Evolutionary conservation across 1,140 invertebrate genomes (phyloP).

Genomic region (Glomeris maerens): DNA sequence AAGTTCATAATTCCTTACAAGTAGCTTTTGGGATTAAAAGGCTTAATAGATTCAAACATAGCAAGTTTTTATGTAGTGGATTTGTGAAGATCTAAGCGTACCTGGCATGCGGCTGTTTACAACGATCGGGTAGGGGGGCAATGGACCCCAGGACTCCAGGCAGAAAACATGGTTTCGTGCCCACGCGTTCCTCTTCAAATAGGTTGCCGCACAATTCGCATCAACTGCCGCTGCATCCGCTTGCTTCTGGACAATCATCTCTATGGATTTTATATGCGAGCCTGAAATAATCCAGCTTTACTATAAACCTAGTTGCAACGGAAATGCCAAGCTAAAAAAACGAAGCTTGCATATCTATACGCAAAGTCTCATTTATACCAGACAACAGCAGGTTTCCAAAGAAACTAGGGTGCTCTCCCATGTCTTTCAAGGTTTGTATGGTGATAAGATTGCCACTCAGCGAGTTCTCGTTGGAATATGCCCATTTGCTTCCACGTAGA

Average conservation of each 20-base stretch:
- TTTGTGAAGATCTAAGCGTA: constrained; percentile 28
- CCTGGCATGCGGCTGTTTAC: constrained; percentile 39
- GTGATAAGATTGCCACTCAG: constrained; percentile 39
- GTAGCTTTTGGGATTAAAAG: background rate
- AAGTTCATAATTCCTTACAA: constrained; percentile 1
- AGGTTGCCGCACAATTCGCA: constrained; percentile 40
- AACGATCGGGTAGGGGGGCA: constrained; percentile 44
- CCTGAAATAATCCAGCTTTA: constrained; percentile 31
- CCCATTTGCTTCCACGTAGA: constrained; percentile 41
- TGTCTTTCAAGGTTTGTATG: constrained; percentile 38
- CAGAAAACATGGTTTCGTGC: constrained; percentile 38
- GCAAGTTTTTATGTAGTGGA: background rate
- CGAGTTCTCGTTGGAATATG: constrained; percentile 38
- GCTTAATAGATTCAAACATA: background rate
- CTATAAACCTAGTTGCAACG: background rate
- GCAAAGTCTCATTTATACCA: constrained; percentile 26
- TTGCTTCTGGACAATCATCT: constrained; percentile 44
- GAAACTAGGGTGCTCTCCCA: constrained; percentile 45
- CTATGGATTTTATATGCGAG: constrained; percentile 42
- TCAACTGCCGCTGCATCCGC: constrained; percentile 46
- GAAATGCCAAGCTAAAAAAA: background rate
- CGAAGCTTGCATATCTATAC: background rate
- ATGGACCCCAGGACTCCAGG: constrained; percentile 41
- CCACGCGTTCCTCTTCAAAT: constrained; percentile 41
- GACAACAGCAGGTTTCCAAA: constrained; percentile 39